Evolutionary conservation across 1,140 invertebrate species (phyloP).

Genomic region (Meloidogyne hapla): DNA sequence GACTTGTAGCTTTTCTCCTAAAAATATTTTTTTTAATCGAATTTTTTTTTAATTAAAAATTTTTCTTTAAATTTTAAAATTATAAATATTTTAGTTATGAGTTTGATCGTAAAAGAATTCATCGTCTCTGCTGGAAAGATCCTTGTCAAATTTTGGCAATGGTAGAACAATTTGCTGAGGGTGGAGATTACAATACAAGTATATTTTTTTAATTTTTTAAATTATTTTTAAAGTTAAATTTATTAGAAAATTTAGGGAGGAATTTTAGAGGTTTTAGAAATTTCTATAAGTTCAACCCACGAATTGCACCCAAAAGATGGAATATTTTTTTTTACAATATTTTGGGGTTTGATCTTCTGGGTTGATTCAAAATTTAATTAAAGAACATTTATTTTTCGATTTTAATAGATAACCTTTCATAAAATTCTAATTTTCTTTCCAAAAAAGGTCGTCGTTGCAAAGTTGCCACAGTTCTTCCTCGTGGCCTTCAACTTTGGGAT

Average conservation of each 20-base stretch:
- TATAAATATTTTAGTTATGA: slow-evolving; percentile 41
- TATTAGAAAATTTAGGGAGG: too few species aligned
- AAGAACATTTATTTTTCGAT: too few species aligned
- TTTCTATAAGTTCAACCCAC: too few species aligned
- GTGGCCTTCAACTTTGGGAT: slow-evolving; percentile 56
- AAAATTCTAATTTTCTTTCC: not conserved
- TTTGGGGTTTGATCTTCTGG: too few species aligned
- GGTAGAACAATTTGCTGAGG: slow-evolving; percentile 58
- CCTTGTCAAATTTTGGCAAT: slow-evolving; percentile 54
- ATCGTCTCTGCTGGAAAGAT: slow-evolving; percentile 48
- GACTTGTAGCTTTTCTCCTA: too few species aligned
- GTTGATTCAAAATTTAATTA: too few species aligned
- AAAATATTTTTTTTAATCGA: not conserved
- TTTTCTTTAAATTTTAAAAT: not conserved
- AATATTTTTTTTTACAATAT: too few species aligned
- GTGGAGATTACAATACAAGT: slow-evolving; percentile 54
- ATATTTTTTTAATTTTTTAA: slow-evolving; percentile 5
- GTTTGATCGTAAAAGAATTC: slow-evolving; percentile 46
- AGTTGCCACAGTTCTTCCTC: slow-evolving; percentile 53
- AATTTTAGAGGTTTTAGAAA: too few species aligned
- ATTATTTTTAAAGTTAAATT: too few species aligned
- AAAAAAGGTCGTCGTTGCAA: slow-evolving; percentile 47
- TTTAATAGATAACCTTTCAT: too few species aligned
- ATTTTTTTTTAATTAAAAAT: too few species aligned
- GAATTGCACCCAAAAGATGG: too few species aligned